Conservation (phyloP, 2,113 vertebrate genomes). For the Nannobrachium achirus region DNA sequence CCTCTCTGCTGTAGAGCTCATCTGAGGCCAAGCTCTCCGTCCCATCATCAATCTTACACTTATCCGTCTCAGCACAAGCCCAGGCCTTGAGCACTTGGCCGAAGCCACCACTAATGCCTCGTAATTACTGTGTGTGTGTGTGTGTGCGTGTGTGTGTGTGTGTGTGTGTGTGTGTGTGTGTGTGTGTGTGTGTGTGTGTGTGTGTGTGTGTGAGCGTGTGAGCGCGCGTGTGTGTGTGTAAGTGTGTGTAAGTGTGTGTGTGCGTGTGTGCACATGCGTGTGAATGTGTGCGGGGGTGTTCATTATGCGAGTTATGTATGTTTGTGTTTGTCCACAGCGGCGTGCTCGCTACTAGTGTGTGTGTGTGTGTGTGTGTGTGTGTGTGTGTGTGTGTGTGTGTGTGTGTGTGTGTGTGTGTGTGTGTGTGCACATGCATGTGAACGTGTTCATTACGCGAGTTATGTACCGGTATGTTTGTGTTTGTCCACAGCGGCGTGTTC, state of each 20-base stretch:
- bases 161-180: constrained; percentile 3
- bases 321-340: background rate
- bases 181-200: constrained; percentile 35
- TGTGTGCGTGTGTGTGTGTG: background rate
- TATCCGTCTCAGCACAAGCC: background rate
- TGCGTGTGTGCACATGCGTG: constrained; percentile 5
- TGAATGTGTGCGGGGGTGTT: constrained; percentile 43
- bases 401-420: background rate
- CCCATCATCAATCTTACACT: constrained; percentile 56
- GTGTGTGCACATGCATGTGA: constrained; percentile 22
- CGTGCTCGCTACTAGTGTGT: background rate
- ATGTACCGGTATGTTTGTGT: background rate
- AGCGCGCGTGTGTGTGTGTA: constrained; percentile 1
- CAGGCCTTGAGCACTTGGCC: constrained; percentile 26
- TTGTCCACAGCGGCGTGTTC: background rate
- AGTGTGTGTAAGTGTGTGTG: background rate
- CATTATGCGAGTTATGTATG: background rate
- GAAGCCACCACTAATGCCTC: constrained; percentile 61
- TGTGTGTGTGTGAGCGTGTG: background rate
- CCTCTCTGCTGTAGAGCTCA: constrained; percentile 59
- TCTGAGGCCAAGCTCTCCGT: constrained; percentile 52
- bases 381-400: constrained; percentile 1
- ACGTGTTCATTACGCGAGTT: constrained; percentile 22
- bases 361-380: background rate
- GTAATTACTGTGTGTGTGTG: constrained; percentile 43